phyloP scores from a whole-genome alignment of 2,797 vertebrate species.

The Poecilia wingei region DNA sequence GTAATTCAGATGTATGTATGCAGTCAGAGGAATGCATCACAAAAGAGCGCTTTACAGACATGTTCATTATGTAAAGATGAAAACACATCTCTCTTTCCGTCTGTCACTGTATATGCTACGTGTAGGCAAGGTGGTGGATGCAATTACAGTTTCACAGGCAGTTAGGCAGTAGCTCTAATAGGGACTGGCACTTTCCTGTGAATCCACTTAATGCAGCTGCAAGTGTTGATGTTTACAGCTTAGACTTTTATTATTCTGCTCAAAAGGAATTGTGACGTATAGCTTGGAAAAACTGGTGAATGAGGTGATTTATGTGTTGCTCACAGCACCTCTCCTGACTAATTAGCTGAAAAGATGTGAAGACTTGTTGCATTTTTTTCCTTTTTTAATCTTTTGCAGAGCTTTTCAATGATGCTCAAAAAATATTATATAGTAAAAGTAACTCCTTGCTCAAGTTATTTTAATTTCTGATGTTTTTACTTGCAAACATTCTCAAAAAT shows the following conservation, averaged over 20 bases:
- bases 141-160: constrained; percentile 77
- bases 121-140: constrained; percentile 61
- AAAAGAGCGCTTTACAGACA: constrained; percentile 33
- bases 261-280: constrained; percentile 46
- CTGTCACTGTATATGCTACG: constrained; percentile 13
- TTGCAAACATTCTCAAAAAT: neutral
- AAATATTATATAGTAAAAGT: no score
- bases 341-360: constrained; percentile 22
- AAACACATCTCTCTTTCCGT: constrained; percentile 31
- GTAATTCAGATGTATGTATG: constrained; percentile 53
- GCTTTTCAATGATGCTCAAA: neutral
- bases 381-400: neutral
- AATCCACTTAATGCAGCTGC: constrained; percentile 62
- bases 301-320: constrained; percentile 35
- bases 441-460: neutral
- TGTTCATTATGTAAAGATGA: constrained; percentile 31
- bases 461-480: neutral
- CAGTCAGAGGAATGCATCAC: constrained; percentile 38
- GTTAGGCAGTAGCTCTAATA: constrained; percentile 73
- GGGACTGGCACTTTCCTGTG: constrained; percentile 65
- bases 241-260: constrained; percentile 37
- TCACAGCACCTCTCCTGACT: constrained; percentile 4
- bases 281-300: constrained; percentile 29
- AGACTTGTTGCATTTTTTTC: neutral
- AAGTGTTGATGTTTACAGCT: constrained; percentile 69